Percentiles rank a stretch among this genome's conserved stretches.
These are phyloP conservation scores for Crematogaster levior DNA, from an alignment of 2,888 invertebrate genomes.

Conservation along the genomic window DNA sequence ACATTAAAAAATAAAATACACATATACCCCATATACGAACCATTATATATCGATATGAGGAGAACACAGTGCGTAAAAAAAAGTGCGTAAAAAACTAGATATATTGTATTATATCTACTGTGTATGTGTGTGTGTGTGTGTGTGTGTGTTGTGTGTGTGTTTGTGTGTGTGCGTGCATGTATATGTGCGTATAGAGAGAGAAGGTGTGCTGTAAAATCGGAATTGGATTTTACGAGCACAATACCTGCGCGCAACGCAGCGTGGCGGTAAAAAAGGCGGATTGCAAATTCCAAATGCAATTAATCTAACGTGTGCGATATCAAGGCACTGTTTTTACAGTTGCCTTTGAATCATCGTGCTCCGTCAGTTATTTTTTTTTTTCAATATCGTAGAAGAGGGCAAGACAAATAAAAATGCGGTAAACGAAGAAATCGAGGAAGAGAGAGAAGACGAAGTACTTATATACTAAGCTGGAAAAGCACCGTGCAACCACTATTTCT, in stretches of 20 bases:
- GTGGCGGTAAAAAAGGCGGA: constrained; percentile 10
- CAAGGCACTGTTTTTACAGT: constrained; percentile 55
- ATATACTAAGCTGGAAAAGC: constrained; percentile 1
- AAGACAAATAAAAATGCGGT: not conserved
- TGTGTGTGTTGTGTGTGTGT: not conserved
- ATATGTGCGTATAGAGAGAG: not conserved
- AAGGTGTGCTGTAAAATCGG: constrained; percentile 7
- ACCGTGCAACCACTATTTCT: not conserved
- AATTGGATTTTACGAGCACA: constrained; percentile 39
- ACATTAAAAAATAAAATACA: constrained; percentile 31
- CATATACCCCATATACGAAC: not conserved
- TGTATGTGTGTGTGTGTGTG: not conserved
- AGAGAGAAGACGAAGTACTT: not conserved
- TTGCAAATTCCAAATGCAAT: constrained; percentile 52
- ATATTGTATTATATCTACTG: not conserved
- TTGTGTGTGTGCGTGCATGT: not conserved
- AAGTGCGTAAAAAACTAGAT: not conserved
- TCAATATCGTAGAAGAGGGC: not conserved
- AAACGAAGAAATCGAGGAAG: not conserved
- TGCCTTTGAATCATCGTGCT: constrained; percentile 21
- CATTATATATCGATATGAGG: constrained; percentile 1
- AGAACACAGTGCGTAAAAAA: constrained; percentile 9
- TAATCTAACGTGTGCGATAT: constrained; percentile 61
- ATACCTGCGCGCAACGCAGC: constrained; percentile 22
- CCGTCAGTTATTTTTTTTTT: not conserved